Base-by-base conservation (phyloP, 2,797 vertebrate genomes). In the Paedocypris micromegethes region DNA sequence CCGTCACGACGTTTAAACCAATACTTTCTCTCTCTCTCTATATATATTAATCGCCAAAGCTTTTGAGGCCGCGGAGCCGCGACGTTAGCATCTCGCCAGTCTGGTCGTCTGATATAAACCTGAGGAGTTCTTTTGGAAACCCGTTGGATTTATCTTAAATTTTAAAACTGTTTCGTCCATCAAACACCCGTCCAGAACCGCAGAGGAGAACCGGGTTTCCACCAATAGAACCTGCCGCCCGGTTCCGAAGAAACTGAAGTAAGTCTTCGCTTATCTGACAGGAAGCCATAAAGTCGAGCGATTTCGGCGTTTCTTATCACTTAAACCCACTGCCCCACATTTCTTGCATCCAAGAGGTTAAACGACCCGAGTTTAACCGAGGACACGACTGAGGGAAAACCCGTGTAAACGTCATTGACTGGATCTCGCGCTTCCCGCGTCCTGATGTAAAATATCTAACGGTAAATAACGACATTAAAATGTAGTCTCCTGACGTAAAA, bases 201-300 rank as follows among this genome's bases (percentile, higher is more conserved):
- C 23, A 23, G 23, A 23, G 23, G 23, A 23, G 23, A 23, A 23
- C 23, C 23, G 23, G 23, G 23, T 23, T 23, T 23, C 23, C 23
- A 23, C 23, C 23, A 23, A 23, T 23, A 23, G 23, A 23, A 49
- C 45, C 66, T 44, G 41, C 62, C 64, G 64, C 56, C 60, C 59
- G 64, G 64, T 70, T 57, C 75, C 42, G 43, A 50, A 57, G 65
- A 47, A 75, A 60, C 37, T 47, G 50, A 41, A 51, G 78, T 77
- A 66, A 79, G 75, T 4, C 23, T 3, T 2, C 0, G 8, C 53
- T 47, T 23, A 56, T 57, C 4, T 49, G 2, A 0, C 44, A 5
- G 2, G 7, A n/a, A 4, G 5, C 3, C 37, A 9, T 9, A n/a
- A 42, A 45, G 3, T 56, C 3, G 5, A 3, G 47, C 47, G 53